A percentile compares a stretch with the other conserved stretches of the same genome.
These are phyloP conservation scores for Wasmannia auropunctata DNA, from an alignment of 1,140 invertebrate species.

Conservation along the genomic window DNA sequence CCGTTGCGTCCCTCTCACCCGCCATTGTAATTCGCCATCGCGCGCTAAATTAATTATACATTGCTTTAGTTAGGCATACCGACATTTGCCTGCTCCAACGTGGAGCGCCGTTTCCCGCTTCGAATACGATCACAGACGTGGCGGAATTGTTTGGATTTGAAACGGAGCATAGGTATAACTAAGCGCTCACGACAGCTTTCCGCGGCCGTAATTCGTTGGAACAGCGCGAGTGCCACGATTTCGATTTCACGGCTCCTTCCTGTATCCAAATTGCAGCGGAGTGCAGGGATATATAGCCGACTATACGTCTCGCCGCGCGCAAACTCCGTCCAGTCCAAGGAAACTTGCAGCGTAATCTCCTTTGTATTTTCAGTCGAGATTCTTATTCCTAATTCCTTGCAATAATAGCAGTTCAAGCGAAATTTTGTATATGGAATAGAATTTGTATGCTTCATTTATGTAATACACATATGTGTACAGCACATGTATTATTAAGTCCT, in stretches of 20 bases:
- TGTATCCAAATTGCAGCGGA: slow-evolving; percentile 19
- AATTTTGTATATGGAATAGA: neutral
- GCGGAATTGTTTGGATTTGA: slow-evolving; percentile 57
- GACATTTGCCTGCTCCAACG: slow-evolving; percentile 50
- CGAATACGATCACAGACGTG: slow-evolving; percentile 52
- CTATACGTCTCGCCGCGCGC: neutral
- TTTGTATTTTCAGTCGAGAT: slow-evolving; percentile 26
- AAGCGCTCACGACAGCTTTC: slow-evolving; percentile 52
- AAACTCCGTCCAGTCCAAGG: slow-evolving; percentile 10
- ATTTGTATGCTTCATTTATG: neutral
- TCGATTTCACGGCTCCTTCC: slow-evolving; percentile 50
- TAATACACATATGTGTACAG: no score
- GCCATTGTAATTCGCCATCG: slow-evolving; percentile 58
- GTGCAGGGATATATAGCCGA: neutral
- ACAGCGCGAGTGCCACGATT: slow-evolving; percentile 36
- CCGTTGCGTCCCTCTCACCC: slow-evolving; percentile 14
- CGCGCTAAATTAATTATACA: slow-evolving; percentile 72
- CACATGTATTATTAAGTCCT: neutral
- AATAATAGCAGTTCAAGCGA: neutral
- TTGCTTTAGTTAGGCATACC: slow-evolving; percentile 56
- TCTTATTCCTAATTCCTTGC: slow-evolving; percentile 17
- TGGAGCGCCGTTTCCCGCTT: neutral
- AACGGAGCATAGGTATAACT: slow-evolving; percentile 57
- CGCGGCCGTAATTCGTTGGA: slow-evolving; percentile 45
- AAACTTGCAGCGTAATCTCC: slow-evolving; percentile 13